Evolutionary conservation across 2,113 vertebrate species (phyloP).

Genomic region (Leucosticte australis): DNA sequence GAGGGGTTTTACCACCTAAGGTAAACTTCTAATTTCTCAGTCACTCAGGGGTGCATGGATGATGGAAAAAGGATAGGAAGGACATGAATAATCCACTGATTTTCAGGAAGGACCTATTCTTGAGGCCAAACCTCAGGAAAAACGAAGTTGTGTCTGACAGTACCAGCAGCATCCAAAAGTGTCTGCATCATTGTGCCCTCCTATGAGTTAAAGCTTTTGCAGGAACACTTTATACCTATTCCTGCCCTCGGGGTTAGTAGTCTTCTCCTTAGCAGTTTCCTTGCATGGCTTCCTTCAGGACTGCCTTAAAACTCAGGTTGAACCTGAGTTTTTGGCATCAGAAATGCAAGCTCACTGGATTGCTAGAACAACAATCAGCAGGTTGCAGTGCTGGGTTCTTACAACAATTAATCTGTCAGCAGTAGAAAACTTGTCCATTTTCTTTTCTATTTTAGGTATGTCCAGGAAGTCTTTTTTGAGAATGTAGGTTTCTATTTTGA

Average conservation of each 20-base stretch:
- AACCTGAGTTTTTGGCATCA: neutral
- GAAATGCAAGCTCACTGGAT: neutral
- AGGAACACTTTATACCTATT: neutral
- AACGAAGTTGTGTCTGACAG: neutral
- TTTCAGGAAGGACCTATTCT: neutral
- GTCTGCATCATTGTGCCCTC: accelerated
- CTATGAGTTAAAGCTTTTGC: neutral
- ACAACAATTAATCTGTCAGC: neutral
- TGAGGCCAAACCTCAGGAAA: neutral
- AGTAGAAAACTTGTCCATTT: neutral
- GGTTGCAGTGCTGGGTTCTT: neutral
- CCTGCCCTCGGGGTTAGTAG: neutral
- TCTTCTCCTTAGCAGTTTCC: neutral
- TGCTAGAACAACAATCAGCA: neutral
- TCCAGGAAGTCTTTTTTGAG: neutral
- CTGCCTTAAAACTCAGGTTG: neutral
- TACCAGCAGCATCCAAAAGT: neutral
- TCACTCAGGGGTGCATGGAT: neutral
- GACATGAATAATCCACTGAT: neutral
- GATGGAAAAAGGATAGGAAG: neutral
- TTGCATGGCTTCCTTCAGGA: neutral
- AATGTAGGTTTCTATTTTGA: neutral
- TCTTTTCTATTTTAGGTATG: constrained; percentile 8
- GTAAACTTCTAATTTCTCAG: neutral
- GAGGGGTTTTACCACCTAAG: neutral